Evolutionary conservation across 2,113 vertebrate species (phyloP).

Genomic region (Ovis canadensis): DNA sequence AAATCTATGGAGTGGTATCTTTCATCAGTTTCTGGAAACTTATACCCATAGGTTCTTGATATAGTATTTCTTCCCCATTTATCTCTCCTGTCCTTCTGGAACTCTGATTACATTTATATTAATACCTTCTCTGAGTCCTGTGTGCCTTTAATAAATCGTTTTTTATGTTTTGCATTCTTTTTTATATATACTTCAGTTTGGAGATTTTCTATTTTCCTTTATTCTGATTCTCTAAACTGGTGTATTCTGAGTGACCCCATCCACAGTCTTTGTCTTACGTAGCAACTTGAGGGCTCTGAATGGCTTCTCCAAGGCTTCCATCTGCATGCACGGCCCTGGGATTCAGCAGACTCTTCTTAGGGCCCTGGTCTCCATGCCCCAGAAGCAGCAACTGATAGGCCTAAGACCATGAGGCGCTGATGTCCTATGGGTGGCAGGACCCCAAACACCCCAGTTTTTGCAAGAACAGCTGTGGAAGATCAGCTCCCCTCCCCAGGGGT

Average conservation of each 20-base stretch:
- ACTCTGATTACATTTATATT: background rate
- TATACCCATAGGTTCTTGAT: background rate
- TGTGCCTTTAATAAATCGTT: background rate
- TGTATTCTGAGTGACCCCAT: background rate
- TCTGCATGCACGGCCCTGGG: no score
- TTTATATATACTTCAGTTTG: background rate
- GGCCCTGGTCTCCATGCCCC: background rate
- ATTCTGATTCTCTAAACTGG: background rate
- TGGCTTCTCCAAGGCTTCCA: background rate
- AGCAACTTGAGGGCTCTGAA: background rate
- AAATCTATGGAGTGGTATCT: background rate
- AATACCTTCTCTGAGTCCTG: background rate
- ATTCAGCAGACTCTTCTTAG: no score
- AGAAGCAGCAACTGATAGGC: background rate
- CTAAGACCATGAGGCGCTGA: accelerated
- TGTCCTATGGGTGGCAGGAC: background rate
- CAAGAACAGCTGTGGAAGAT: background rate
- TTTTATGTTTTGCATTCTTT: background rate
- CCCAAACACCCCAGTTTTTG: background rate
- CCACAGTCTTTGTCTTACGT: background rate
- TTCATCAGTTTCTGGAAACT: background rate
- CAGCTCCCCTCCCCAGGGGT: background rate
- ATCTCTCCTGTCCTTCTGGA: background rate
- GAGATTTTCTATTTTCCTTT: background rate
- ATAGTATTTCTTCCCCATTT: background rate